Conservation (phyloP, 2,888 invertebrate genomes). For the Diarsia dahlii region DNA sequence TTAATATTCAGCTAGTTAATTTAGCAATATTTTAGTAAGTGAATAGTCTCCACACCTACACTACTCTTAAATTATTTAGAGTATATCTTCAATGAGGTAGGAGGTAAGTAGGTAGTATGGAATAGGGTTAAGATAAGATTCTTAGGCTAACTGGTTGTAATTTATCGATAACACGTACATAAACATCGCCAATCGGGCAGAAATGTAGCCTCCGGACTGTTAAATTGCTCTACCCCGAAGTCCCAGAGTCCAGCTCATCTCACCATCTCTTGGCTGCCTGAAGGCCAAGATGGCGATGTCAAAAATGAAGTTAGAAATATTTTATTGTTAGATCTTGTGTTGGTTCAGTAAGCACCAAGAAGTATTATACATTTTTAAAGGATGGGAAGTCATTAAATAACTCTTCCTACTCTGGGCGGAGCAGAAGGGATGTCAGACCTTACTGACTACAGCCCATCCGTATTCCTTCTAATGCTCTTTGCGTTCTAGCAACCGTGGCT, state of each 20-base stretch:
- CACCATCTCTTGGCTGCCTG: no score
- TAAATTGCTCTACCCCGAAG: background rate
- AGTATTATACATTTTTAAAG: no score
- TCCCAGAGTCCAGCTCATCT: background rate
- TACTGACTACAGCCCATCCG: no score
- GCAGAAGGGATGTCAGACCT: no score
- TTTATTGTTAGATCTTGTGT: no score
- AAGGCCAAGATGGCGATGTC: no score
- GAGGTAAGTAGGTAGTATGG: slow-evolving; percentile 3
- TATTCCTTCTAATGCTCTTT: no score
- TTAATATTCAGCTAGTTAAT: slow-evolving; percentile 51
- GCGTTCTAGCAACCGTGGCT: no score
- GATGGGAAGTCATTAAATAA: no score
- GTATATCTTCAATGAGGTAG: slow-evolving; percentile 20
- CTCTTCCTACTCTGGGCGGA: no score
- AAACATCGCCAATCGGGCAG: background rate
- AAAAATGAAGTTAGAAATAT: no score
- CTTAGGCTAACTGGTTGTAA: background rate
- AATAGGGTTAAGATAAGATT: slow-evolving; percentile 7
- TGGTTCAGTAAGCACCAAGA: no score
- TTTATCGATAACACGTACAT: background rate
- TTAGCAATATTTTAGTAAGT: slow-evolving; percentile 32
- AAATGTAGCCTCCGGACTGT: background rate
- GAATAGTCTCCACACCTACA: slow-evolving; percentile 38
- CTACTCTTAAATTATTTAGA: slow-evolving; percentile 37